These are phyloP conservation scores for Dolichoris vasculosae DNA, from an alignment of 1,140 invertebrate genomes.

Conservation along the genomic window DNA sequence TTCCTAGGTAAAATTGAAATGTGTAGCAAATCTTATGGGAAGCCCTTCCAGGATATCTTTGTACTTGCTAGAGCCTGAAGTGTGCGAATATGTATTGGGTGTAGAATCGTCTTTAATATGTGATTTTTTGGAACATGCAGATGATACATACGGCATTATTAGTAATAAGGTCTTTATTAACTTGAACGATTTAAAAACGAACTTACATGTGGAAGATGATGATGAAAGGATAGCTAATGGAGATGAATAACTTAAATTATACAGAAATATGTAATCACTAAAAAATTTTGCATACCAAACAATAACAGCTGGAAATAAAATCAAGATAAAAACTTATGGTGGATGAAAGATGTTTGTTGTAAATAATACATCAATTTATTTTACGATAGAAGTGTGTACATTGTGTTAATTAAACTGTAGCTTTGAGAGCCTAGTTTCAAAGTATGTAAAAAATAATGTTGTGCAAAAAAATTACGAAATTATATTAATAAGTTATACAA, in stretches of 20 bases:
- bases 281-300: slow-evolving; percentile 41
- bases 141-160: slow-evolving; percentile 80
- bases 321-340: slow-evolving; percentile 27
- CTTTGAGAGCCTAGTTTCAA: slow-evolving; percentile 35
- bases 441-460: slow-evolving; percentile 19
- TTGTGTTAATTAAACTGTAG: slow-evolving; percentile 27
- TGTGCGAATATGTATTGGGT: slow-evolving; percentile 93
- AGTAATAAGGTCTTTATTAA: slow-evolving; percentile 68
- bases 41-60: slow-evolving; percentile 87
- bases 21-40: slow-evolving; percentile 78
- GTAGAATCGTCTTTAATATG: slow-evolving; percentile 94
- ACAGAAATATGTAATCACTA: slow-evolving; percentile 28
- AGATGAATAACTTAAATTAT: slow-evolving; percentile 59
- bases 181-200: slow-evolving; percentile 70
- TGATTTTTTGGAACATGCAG: slow-evolving; percentile 84
- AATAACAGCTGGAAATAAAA: slow-evolving; percentile 23
- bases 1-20: slow-evolving; percentile 84
- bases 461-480: slow-evolving; percentile 32
- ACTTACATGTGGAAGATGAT: slow-evolving; percentile 59
- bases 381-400: slow-evolving; percentile 8
- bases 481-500: slow-evolving; percentile 34
- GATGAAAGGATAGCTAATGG: slow-evolving; percentile 68
- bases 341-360: slow-evolving; percentile 27
- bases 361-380: slow-evolving; percentile 46
- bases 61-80: slow-evolving; percentile 91